Evolutionary conservation across 2,113 vertebrate genomes (phyloP), one percentile per base, ranked within the genome.

Genomic region (Albula glossodonta): DNA sequence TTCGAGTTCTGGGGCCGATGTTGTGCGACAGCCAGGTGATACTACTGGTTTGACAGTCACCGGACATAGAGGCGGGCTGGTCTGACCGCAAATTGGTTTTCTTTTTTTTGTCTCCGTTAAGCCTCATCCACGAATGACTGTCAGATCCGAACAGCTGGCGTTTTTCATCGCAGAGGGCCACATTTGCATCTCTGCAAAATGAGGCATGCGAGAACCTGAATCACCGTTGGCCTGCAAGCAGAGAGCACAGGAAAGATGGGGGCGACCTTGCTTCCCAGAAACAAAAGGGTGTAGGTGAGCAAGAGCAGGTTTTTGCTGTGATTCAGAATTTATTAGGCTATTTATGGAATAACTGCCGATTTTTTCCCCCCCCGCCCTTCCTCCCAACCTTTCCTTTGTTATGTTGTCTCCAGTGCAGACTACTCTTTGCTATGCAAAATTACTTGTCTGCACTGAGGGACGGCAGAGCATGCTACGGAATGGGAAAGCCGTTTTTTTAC

Each of bases 401-500:
- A 19, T 74, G 19, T 74, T 74, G 70, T 74, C 70, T 25, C 22
- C 22, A 5, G 8, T 74, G 78, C 12, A 80, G 17, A 50, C 41
- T 79, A 41, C 78, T 22, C 22, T 66, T 41, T 49, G 41, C 78
- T 19, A 49, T 80, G 78, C 22, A 80, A 80, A 49, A 80, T 80
- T 17, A 80, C 13, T 80, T 80, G 78, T 48, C 78, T 50, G 78
- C 78, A 41, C 48, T 41, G 41, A 80, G 78, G 50, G 17, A 80
- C 5, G 22, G 41, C 19, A 50, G 41, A 3, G 41, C 19, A 11
- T 25, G n/a, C 56, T 51, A 82, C 19, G 57, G n/a, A n/a, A 53
- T 48, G 19, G 78, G 84, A 41, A 51, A 85, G 84, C 41, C 41
- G 78, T 80, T 80, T 80, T 41, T 31, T 77, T 85, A 79, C 51